Conservation (phyloP, 2,113 vertebrate species). For the Rhadina sibilatrix region DNA sequence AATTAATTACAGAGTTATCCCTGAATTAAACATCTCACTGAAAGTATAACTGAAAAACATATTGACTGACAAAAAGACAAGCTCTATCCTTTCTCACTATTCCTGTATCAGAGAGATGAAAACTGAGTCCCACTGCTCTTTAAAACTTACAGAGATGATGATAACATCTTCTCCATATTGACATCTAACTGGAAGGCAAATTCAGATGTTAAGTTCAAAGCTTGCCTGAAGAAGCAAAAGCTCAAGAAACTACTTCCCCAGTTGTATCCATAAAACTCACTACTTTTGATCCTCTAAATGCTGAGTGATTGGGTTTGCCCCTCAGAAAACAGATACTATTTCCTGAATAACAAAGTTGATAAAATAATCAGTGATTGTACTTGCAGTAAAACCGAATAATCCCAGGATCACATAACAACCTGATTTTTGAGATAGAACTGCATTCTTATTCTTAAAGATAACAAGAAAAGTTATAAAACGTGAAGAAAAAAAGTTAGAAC, state of each 20-base stretch:
- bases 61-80: background rate
- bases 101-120: background rate
- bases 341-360: background rate
- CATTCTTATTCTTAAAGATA: background rate
- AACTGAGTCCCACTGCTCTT: background rate
- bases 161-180: background rate
- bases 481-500: background rate
- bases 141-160: background rate
- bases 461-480: background rate
- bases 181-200: background rate
- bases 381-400: background rate
- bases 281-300: background rate
- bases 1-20: background rate
- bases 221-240: background rate
- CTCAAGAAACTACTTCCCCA: background rate
- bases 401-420: background rate
- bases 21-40: background rate
- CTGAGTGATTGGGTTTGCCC: background rate
- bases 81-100: background rate
- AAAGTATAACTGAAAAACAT: background rate
- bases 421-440: background rate
- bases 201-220: background rate
- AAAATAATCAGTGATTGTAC: background rate
- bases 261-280: background rate
- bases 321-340: background rate